These are phyloP conservation scores for Mastomys natalensis DNA, from an alignment of 2,113 vertebrate species.

Conservation along the genomic window DNA sequence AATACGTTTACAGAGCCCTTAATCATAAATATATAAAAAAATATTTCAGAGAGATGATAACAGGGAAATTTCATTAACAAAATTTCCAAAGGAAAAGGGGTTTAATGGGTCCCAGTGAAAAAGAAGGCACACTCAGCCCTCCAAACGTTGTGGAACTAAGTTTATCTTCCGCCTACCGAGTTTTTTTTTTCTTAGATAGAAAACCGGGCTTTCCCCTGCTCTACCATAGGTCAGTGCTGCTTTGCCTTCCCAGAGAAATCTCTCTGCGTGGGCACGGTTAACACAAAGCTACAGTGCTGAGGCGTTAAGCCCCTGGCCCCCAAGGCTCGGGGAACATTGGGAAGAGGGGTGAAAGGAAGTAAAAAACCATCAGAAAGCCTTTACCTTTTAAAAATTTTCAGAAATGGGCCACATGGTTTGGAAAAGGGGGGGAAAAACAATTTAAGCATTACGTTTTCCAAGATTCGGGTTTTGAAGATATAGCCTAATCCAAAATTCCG, in stretches of 20 bases:
- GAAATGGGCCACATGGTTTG: background rate
- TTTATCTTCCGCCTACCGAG: background rate
- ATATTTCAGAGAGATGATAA: slow-evolving; percentile 11
- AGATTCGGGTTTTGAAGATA: background rate
- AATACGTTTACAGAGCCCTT: background rate
- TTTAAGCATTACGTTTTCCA: background rate
- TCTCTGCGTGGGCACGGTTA: background rate
- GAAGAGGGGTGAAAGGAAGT: background rate
- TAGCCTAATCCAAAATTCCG: background rate
- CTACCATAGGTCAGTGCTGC: background rate
- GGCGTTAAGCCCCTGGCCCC: background rate
- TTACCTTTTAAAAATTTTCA: background rate
- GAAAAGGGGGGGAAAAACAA: background rate
- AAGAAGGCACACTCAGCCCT: background rate
- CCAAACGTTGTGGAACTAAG: accelerated
- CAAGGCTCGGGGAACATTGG: background rate
- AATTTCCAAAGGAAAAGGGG: slow-evolving; percentile 5
- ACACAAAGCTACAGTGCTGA: background rate
- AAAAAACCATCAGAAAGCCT: background rate
- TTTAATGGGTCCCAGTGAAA: background rate
- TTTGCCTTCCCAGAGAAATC: background rate
- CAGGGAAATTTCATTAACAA: slow-evolving; percentile 27
- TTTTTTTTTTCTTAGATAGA: background rate
- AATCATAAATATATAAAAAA: background rate
- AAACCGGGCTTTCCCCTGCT: background rate